Evolutionary conservation across 2,888 invertebrate genomes (phyloP), one percentile per base, ranked within the genome.

Genomic region (Galerucella pusilla): DNA sequence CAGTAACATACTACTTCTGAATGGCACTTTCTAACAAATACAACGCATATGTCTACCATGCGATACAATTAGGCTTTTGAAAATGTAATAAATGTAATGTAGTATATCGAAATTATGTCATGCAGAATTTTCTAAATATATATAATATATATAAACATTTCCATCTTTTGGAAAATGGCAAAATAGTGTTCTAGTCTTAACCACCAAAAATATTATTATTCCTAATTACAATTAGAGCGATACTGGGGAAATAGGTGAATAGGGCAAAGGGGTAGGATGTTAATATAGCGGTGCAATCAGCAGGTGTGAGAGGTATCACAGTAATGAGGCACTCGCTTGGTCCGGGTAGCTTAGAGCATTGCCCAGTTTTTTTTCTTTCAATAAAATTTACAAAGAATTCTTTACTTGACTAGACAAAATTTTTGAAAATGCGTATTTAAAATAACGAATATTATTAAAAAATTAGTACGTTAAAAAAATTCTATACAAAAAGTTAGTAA

Each of bases 301-400:
- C 84, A 80, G 81, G 81, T 85, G 86, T 86, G 86, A 86, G 74
- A 82, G 84, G 84, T 87, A 88, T 88, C 88, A 88, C 88, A 88
- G 87, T 86, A 83, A 85, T 84, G 85, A 88, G 87, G 87, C 88
- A 87, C 87, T 88, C 87, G 87, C 88, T 87, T 83, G 86, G 86
- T 85, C 85, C 83, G 81, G 84, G 83, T 83, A 84, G 85, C 85
- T 84, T 83, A 83, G 81, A 83, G 84, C 81, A 80, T 83, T 78
- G 79, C 82, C 81, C 81, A 79, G 77, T 78, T 80, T 76, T 80
- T 79, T 81, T 79, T 80, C 76, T 61, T 68, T 70, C 45, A 68
- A 16, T 75, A 61, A 78, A 80, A 79, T 78, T 76, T 79, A 80
- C 80, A 77, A 80, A 76, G 46, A 73, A 61, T 84, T 84, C 83